Base-by-base conservation (phyloP, 2,888 invertebrate species). In the Meiosimyza decipiens region DNA sequence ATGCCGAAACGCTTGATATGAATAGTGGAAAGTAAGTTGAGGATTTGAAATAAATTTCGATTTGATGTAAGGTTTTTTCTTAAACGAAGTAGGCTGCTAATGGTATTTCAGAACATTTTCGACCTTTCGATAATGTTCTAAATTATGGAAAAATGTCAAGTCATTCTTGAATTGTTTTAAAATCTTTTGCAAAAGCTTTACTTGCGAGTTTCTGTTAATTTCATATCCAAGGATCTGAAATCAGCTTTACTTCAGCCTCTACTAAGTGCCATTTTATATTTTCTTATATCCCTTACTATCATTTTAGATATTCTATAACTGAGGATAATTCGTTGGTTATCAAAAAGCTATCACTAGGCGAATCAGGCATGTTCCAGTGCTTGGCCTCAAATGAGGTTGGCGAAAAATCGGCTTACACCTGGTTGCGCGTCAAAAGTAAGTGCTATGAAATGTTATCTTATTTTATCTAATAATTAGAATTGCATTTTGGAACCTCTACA, bases 361-460 rank as follows among this genome's bases (percentile, higher is more conserved):
- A 98, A 87, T 93, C 95, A 76, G 98, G 97, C 64, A 94, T 98
- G 90, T 98, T 95, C 84, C 98, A 99, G 86, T 99, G 99, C 85
- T 92, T 97, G 81, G 96, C 96, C 0, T 89, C 89, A 71, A 99
- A 98, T 85, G 92, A 92, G 80, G 98, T 95, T 2, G 99, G 98
- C 13, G 95, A 96, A 86, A 92, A 93, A 70, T 95, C 95, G 6
- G 91, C 93, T 76, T 94, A 94, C 79, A 95, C 97, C 2, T 98
- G 97, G 97, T 88, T 98, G 59, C 93, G 94, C 88, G 96, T 97
- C 47, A 97, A 96, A 92, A 97, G 97, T 97, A 90, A 94, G 96
- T 92, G 65, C 18, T 18, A 9, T 2, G 40, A 40, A 40, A 40
- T 40, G 9, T 40, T 7, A 40, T 40, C 9, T 40, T 6, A 40